These are phyloP conservation scores for Hippoglossus hippoglossus DNA, from an alignment of 2,797 vertebrate genomes.

Conservation along the genomic window DNA sequence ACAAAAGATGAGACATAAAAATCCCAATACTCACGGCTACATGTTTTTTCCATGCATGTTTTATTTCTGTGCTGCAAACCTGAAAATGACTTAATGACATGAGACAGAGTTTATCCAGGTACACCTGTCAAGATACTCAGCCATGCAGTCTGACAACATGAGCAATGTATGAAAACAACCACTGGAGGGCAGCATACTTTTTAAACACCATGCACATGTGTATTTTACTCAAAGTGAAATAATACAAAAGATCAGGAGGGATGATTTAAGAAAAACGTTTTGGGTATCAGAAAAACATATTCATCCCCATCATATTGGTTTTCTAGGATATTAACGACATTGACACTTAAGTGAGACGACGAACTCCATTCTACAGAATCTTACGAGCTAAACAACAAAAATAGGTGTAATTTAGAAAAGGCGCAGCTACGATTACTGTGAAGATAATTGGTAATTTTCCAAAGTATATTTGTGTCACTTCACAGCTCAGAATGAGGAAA, in stretches of 20 bases:
- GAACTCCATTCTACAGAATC: not conserved
- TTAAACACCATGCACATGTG: conserved; percentile 28
- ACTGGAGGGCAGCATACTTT: conserved; percentile 79
- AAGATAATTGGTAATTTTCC: conserved; percentile 3
- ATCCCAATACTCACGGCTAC: not conserved
- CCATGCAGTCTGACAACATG: not conserved
- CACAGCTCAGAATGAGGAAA: conserved; percentile 39
- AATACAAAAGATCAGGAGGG: no score
- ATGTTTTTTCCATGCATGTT: conserved; percentile 9
- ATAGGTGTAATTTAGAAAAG: not conserved
- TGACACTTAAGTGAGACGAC: not conserved
- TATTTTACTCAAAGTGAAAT: conserved; percentile 14
- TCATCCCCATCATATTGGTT: not conserved
- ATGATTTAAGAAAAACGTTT: no score
- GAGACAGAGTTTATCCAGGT: not conserved
- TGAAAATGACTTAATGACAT: conserved; percentile 4
- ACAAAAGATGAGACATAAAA: conserved; percentile 14
- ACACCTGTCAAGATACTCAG: not conserved
- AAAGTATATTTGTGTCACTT: conserved; percentile 11
- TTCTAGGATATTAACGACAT: not conserved
- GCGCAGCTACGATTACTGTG: not conserved
- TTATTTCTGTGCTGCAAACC: conserved; percentile 8
- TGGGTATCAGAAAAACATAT: not conserved
- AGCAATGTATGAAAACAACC: conserved; percentile 63
- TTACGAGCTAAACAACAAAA: not conserved